Conservation (phyloP, 2,113 vertebrate genomes). For the Capricornis sumatraensis region DNA sequence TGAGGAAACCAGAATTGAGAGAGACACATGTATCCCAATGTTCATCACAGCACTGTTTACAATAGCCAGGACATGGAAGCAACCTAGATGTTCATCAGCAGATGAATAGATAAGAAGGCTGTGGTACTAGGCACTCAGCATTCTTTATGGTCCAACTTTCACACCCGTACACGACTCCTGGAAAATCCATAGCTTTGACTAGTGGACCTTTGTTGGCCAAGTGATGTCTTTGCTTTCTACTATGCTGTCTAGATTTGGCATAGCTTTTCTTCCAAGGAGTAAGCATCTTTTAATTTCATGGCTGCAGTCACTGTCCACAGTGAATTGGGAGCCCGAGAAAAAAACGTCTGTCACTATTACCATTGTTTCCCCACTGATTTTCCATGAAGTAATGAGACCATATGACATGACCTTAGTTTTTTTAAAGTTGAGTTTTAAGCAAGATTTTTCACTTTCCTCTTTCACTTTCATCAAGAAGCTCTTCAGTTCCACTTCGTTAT, state of each 20-base stretch:
- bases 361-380: not conserved
- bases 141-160: not conserved
- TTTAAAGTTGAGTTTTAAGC: not conserved
- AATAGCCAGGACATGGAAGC: not conserved
- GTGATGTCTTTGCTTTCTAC: not conserved
- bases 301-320: not conserved
- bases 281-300: not conserved
- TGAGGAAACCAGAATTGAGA: not conserved
- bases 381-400: not conserved
- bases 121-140: not conserved
- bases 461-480: not conserved
- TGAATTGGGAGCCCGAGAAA: not conserved
- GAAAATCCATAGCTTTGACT: not conserved
- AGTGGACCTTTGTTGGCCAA: not conserved
- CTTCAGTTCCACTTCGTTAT: not conserved
- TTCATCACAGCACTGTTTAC: not conserved
- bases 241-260: not conserved
- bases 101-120: not conserved
- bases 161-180: fast-evolving
- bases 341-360: not conserved
- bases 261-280: not conserved
- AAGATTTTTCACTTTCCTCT: not conserved
- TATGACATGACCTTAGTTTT: not conserved
- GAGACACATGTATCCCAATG: not conserved
- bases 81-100: not conserved